phyloP scores from a whole-genome alignment of 1,140 invertebrate species.

The Drosophila pseudoananassae region DNA sequence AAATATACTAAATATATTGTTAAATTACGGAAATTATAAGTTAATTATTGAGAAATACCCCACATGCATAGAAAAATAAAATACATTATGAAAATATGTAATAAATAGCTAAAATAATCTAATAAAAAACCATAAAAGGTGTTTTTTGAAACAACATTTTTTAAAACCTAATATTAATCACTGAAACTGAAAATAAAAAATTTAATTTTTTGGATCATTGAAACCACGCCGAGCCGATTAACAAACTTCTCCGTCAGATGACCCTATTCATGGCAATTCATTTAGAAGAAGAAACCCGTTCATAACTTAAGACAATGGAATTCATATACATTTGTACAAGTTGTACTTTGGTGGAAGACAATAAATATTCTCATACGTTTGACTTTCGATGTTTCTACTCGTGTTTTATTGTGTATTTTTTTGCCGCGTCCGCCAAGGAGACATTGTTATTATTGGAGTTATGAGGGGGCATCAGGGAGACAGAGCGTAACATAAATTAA shows the following conservation, averaged over 20 bases:
- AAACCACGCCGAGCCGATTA: constrained; percentile 5
- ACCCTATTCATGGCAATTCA: constrained; percentile 46
- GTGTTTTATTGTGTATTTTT: constrained; percentile 45
- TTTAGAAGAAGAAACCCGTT: constrained; percentile 29
- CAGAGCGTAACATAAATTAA: constrained; percentile 41
- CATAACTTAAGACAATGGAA: constrained; percentile 50
- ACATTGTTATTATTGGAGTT: constrained; percentile 38
- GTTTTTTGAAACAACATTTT: no score
- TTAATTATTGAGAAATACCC: no score
- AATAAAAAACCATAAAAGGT: no score
- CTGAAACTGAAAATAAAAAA: no score
- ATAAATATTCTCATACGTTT: constrained; percentile 50
- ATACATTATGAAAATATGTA: no score
- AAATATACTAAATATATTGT: background rate
- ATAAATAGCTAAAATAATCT: no score
- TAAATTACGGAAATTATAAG: background rate
- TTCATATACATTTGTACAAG: constrained; percentile 52
- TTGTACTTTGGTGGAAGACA: constrained; percentile 47
- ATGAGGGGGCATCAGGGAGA: constrained; percentile 25
- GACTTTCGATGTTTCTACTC: constrained; percentile 48
- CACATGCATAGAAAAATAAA: no score
- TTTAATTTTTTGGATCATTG: background rate
- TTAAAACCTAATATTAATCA: no score
- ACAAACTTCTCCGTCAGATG: constrained; percentile 38
- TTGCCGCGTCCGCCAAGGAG: constrained; percentile 14